phyloP scores from a whole-genome alignment of 2,888 invertebrate species.

The Synanthedon andrenaeformis region DNA sequence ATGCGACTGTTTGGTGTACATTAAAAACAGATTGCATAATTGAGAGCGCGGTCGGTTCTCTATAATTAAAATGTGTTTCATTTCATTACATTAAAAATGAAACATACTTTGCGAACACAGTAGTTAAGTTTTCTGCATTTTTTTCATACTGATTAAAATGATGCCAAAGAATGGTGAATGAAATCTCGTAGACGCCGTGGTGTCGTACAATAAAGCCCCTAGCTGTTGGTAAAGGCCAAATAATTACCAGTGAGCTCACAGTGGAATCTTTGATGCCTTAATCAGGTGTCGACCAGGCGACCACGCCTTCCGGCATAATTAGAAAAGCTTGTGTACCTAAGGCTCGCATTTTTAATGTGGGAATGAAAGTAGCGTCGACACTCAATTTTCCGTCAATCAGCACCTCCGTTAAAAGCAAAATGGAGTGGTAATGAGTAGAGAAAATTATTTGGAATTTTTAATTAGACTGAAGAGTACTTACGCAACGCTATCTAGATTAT shows the following conservation, averaged over 20 bases:
- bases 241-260: conserved; percentile 39
- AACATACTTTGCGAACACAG: not conserved
- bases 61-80: not conserved
- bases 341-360: conserved; percentile 19
- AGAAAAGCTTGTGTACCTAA: conserved; percentile 20
- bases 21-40: not conserved
- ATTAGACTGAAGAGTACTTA: not conserved
- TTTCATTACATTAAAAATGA: not conserved
- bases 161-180: not conserved
- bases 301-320: conserved; percentile 51
- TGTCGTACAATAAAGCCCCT: conserved; percentile 16
- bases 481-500: too few species aligned
- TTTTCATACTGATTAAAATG: not conserved
- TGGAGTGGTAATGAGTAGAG: not conserved
- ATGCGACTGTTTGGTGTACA: not conserved
- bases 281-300: conserved; percentile 43
- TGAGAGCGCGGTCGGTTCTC: not conserved
- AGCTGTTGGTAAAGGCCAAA: conserved; percentile 25
- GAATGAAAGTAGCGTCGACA: conserved; percentile 5
- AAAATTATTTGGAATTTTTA: not conserved
- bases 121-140: not conserved
- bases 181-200: not conserved
- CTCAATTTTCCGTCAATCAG: not conserved
- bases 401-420: not conserved
- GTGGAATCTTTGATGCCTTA: conserved; percentile 50